Evolutionary conservation across 2,797 vertebrate species (phyloP), one percentile per base, ranked within the genome.

Genomic region (Fringilla coelebs): DNA sequence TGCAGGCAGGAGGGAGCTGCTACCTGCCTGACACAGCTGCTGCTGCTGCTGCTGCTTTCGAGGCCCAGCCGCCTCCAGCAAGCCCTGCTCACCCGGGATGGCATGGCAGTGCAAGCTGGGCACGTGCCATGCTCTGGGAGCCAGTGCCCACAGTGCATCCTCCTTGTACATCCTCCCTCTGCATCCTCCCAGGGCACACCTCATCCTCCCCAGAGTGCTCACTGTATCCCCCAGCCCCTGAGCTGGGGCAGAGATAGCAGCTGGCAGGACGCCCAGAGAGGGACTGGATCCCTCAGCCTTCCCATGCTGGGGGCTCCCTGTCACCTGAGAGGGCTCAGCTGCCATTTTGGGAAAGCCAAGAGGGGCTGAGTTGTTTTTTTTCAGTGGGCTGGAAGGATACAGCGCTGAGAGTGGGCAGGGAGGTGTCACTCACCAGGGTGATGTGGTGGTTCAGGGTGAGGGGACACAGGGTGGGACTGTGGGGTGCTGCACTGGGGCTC

Each of bases 1-100:
- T 21, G 45, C 84, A 61, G n/a, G 89, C 81, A 62, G 67, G 75
- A 88, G 88, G 90, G 71, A 88, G 83, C 63, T 90, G 78, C 85
- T 95, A 91, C 96, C 95, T 94, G 76, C 65, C 84, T 85, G 92
- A 28, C 67, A 57, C 36, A 60, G 84, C 72, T 36, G 72, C 72
- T 57, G 58, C 94, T 72, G 58, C 66, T 74, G 57, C 94, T 75
- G 58, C 94, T 72, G 73, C 88, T 81, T 45, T 78, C 5, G 40
- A 84, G 66, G 73, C 80, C 46, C 72, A 60, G 66, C 34, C 2
- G 16, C 92, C 85, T 79, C 52, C 91, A 81, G 93, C 74, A 26
- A 92, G 71, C 31, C 55, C 81, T 11, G 86, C 82, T 94, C 91
- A 74, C 52, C 93, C 80, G 85, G 74, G 92, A 41, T 6, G 46